Conservation (phyloP, 2,797 vertebrate genomes). For the Aselliscus stoliczkanus region DNA sequence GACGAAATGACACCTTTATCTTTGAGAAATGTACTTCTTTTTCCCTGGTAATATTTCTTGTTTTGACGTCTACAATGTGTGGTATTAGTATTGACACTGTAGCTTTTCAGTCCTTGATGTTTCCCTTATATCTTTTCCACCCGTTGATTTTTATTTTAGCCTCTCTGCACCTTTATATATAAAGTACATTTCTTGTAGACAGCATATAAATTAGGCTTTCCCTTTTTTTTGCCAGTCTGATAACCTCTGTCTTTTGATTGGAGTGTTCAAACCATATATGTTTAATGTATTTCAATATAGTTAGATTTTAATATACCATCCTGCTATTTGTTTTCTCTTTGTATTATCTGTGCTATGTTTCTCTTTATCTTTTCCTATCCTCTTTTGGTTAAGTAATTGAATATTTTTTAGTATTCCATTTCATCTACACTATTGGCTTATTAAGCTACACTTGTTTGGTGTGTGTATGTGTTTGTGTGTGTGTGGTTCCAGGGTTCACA, state of each 20-base stretch:
- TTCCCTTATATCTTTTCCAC: not conserved
- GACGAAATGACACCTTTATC: not conserved
- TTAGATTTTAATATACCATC: not conserved
- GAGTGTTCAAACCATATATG: not conserved
- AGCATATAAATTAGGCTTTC: not conserved
- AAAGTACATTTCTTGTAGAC: not conserved
- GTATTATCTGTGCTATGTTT: not conserved
- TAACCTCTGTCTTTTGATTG: not conserved
- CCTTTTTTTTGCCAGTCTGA: not conserved
- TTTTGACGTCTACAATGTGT: not conserved
- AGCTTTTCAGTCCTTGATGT: not conserved
- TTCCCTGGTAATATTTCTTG: not conserved
- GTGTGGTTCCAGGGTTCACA: not conserved
- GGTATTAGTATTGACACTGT: not conserved
- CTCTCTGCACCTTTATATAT: not conserved
- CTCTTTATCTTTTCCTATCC: not conserved
- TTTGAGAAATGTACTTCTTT: not conserved
- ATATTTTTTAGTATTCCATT: not conserved
- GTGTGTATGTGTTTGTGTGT: too few species aligned
- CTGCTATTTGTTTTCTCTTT: not conserved
- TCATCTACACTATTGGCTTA: not conserved
- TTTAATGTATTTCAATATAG: not conserved
- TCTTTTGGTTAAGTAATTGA: not conserved
- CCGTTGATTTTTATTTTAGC: not conserved
- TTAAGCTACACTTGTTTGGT: not conserved